phyloP scores from a whole-genome alignment of 2,797 vertebrate genomes.

The Peromyscus melanophrys region DNA sequence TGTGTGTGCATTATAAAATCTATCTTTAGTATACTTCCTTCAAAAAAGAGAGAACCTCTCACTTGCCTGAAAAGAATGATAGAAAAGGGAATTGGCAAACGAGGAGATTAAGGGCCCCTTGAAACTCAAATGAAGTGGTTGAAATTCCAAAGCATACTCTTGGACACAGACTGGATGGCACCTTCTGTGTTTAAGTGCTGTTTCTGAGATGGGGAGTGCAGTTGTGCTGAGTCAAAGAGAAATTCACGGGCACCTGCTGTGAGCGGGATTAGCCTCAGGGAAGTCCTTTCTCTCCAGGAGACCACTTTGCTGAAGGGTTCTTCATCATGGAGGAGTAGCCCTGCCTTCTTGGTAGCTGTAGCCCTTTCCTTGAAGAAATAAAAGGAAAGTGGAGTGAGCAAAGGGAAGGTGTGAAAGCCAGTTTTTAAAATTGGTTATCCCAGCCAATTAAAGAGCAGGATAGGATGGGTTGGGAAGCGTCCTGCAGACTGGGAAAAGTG shows the following conservation, averaged over 20 bases:
- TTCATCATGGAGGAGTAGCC: background rate
- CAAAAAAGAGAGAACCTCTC: background rate
- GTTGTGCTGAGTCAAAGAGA: background rate
- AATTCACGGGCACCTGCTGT: slow-evolving; percentile 42
- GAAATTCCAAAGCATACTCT: background rate
- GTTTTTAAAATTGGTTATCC: background rate
- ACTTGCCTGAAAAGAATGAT: slow-evolving; percentile 29
- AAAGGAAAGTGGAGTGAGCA: background rate
- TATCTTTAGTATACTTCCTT: background rate
- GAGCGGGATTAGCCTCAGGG: background rate
- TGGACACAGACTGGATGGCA: background rate
- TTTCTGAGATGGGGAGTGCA: background rate
- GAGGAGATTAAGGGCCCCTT: background rate
- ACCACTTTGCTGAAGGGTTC: slow-evolving; percentile 59
- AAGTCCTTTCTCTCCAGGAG: background rate
- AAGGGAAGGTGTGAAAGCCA: background rate
- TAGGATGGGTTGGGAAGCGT: background rate
- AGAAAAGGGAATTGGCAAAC: background rate
- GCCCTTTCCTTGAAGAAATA: slow-evolving; percentile 1
- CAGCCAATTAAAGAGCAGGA: background rate
- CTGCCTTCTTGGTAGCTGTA: background rate
- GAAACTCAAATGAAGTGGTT: background rate
- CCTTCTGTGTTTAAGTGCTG: background rate
- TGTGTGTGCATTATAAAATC: background rate
- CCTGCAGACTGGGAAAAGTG: background rate